phyloP scores from a whole-genome alignment of 2,797 vertebrate species.

The Xiphophorus birchmanni region DNA sequence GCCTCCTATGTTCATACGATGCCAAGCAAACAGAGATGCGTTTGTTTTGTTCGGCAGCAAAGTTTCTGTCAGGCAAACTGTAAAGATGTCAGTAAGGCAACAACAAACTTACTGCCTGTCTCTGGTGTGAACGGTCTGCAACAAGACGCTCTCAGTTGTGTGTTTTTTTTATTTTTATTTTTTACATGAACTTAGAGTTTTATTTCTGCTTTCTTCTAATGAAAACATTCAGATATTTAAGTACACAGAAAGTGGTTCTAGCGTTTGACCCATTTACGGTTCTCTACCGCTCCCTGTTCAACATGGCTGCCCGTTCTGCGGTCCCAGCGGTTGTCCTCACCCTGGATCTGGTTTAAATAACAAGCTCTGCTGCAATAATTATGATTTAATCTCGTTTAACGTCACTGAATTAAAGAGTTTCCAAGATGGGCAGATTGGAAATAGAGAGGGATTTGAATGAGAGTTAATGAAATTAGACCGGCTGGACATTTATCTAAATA shows the following conservation, averaged over 20 bases:
- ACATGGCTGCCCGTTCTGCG: constrained; percentile 39
- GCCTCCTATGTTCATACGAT: constrained; percentile 54
- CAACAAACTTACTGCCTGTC: constrained; percentile 19
- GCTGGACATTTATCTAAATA: constrained; percentile 80
- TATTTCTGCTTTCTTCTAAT: constrained; percentile 24
- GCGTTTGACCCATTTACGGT: constrained; percentile 65
- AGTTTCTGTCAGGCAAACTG: constrained; percentile 40
- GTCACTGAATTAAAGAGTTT: constrained; percentile 72
- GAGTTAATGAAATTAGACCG: constrained; percentile 71
- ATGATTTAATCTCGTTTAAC: constrained; percentile 75
- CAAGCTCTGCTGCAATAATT: constrained; percentile 66
- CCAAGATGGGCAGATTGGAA: constrained; percentile 75
- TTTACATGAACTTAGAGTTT: background rate
- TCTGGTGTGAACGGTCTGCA: background rate
- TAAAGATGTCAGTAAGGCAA: constrained; percentile 44
- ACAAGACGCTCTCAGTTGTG: background rate
- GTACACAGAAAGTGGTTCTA: constrained; percentile 52
- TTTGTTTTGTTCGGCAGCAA: constrained; percentile 54
- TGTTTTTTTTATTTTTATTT: background rate
- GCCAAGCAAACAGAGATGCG: constrained; percentile 63
- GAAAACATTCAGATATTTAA: constrained; percentile 47
- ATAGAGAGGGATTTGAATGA: constrained; percentile 73
- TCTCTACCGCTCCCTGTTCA: constrained; percentile 21
- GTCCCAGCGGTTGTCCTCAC: constrained; percentile 54
- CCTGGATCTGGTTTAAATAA: constrained; percentile 78